Percentiles rank a stretch among this genome's conserved stretches.
Conservation (phyloP, 2,797 vertebrate genomes). For the Emys orbicularis region DNA sequence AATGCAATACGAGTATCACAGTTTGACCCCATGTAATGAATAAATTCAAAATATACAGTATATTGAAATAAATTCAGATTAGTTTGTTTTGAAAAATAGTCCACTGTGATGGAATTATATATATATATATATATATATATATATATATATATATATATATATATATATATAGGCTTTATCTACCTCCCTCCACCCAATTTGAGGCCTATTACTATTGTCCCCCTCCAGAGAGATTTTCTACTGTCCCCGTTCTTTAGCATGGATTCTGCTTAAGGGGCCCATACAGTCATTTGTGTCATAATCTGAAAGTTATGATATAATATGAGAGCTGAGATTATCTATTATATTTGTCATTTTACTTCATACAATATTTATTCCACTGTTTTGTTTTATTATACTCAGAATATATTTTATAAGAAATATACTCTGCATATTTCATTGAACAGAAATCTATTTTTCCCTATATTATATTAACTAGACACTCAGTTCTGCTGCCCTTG, state of each 20-base stretch:
- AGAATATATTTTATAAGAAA: not conserved
- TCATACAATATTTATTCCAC: not conserved
- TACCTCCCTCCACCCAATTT: not conserved
- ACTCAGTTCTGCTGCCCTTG: not conserved
- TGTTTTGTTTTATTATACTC: not conserved
- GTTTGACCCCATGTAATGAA: not conserved
- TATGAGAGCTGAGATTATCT: not conserved
- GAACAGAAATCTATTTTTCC: not conserved
- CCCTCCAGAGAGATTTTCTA: not conserved
- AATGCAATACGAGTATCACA: not conserved
- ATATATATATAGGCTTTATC: not conserved
- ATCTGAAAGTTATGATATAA: not conserved
- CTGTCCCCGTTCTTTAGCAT: not conserved
- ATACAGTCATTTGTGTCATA: not conserved
- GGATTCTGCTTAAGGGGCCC: not conserved
- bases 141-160: fast-evolving
- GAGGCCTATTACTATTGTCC: not conserved
- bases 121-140: not conserved
- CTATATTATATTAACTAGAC: not conserved
- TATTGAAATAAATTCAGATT: not conserved
- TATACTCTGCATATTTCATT: not conserved
- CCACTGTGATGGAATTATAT: not conserved
- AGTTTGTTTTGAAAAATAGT: not conserved
- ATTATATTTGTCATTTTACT: not conserved
- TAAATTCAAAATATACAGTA: no score